phyloP scores from a whole-genome alignment of 2,797 vertebrate genomes.

The Hylomyscus alleni region DNA sequence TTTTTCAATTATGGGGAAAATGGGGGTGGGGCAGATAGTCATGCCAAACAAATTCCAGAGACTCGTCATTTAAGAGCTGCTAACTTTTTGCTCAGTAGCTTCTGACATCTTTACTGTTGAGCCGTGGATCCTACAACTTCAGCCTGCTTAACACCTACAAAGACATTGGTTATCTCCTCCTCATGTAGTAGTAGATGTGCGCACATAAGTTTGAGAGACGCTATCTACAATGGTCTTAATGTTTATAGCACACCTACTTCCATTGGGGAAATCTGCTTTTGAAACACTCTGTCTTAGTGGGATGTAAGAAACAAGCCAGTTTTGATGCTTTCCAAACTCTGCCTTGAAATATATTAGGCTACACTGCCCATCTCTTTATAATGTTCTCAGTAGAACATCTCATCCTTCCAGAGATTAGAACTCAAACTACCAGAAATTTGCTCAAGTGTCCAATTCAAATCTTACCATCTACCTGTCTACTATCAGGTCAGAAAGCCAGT shows the following conservation, averaged over 20 bases:
- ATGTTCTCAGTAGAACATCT: neutral
- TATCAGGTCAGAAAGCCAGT: neutral
- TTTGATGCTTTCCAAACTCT: conserved; percentile 37
- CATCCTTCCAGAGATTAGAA: neutral
- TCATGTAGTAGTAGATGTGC: neutral
- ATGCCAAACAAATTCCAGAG: neutral
- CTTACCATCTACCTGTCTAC: neutral
- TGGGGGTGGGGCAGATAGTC: neutral
- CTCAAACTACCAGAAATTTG: neutral
- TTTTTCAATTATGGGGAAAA: neutral
- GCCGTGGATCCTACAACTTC: neutral
- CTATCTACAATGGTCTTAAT: neutral
- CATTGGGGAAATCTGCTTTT: neutral
- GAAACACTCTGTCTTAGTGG: neutral
- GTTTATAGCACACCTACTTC: neutral
- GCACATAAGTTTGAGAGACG: neutral
- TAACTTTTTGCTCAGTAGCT: neutral
- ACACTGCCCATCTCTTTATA: neutral
- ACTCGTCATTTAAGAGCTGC: neutral
- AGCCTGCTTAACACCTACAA: neutral
- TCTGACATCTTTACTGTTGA: neutral
- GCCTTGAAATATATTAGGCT: neutral
- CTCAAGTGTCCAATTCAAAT: neutral
- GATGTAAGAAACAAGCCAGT: neutral
- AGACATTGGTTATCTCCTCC: neutral